phyloP scores from a whole-genome alignment of 2,888 invertebrate genomes.

The Oscheius onirici region DNA sequence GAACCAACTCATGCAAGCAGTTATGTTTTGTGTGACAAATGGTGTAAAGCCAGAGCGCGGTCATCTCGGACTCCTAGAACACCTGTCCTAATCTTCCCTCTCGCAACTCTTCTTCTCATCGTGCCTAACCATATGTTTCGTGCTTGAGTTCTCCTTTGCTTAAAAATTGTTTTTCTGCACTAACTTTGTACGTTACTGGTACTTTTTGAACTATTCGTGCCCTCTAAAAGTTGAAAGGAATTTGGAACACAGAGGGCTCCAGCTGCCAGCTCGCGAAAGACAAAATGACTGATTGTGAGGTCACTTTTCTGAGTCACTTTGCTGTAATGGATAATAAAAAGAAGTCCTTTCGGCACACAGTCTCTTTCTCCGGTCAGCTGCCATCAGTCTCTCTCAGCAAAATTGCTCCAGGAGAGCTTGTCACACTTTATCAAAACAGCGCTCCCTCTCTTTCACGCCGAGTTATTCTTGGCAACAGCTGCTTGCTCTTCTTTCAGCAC shows the following conservation, averaged over 20 bases:
- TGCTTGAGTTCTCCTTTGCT: background rate
- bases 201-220: background rate
- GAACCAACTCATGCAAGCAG: slow-evolving; percentile 25
- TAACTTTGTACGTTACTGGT: too few species aligned
- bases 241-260: slow-evolving; percentile 21
- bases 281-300: slow-evolving; percentile 30
- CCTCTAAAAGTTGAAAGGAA: background rate
- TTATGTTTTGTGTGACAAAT: slow-evolving; percentile 27
- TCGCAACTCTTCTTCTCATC: slow-evolving; percentile 19
- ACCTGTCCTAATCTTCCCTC: slow-evolving; percentile 29
- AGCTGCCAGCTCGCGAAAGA: slow-evolving; percentile 28
- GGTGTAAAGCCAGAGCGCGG: slow-evolving; percentile 32
- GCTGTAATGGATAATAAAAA: slow-evolving; percentile 32
- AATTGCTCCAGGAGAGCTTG: slow-evolving; percentile 4
- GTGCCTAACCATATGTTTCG: slow-evolving; percentile 18
- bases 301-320: slow-evolving; percentile 20
- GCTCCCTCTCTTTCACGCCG: background rate
- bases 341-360: background rate
- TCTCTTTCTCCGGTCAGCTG: slow-evolving; percentile 30
- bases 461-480: slow-evolving; percentile 22
- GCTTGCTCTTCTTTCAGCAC: slow-evolving; percentile 13
- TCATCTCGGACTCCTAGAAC: slow-evolving; percentile 22
- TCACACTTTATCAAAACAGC: slow-evolving; percentile 8
- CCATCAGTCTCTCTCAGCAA: slow-evolving; percentile 21
- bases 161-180: too few species aligned